Conservation (phyloP, 2,888 invertebrate genomes). For the Ectemnius lituratus region DNA sequence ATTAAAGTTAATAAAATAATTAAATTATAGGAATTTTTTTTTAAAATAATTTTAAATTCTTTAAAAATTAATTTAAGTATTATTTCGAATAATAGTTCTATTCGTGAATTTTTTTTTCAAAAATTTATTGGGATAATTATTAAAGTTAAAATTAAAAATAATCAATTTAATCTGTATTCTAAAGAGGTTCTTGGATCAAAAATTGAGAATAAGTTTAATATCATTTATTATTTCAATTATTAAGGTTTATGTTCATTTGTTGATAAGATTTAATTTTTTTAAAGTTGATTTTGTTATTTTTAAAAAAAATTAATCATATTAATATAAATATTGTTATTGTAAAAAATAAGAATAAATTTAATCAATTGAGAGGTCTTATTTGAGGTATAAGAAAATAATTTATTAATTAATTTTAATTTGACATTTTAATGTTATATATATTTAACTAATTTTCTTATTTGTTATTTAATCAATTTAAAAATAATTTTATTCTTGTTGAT, state of each 20-base stretch:
- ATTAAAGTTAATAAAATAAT: slow-evolving; percentile 80
- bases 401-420: slow-evolving; percentile 5
- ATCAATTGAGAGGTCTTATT: slow-evolving; percentile 6
- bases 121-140: background rate
- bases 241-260: background rate
- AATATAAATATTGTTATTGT: background rate
- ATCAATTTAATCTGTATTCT: background rate
- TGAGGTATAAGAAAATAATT: slow-evolving; percentile 10
- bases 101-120: background rate
- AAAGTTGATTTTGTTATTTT: slow-evolving; percentile 82
- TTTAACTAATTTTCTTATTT: slow-evolving; percentile 34
- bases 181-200: background rate
- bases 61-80: background rate
- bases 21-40: slow-evolving; percentile 2
- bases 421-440: slow-evolving; percentile 18
- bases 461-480: slow-evolving; percentile 82
- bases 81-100: too few species aligned
- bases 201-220: background rate
- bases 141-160: background rate
- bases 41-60: background rate
- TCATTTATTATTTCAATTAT: too few species aligned
- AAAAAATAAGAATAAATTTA: background rate
- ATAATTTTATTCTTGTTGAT: slow-evolving; percentile 79
- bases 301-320: slow-evolving; percentile 80
- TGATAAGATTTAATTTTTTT: background rate